Percentiles rank a stretch among this genome's conserved stretches.
phyloP scores from a whole-genome alignment of 2,797 vertebrate genomes.

The Gymnocypris eckloni region DNA sequence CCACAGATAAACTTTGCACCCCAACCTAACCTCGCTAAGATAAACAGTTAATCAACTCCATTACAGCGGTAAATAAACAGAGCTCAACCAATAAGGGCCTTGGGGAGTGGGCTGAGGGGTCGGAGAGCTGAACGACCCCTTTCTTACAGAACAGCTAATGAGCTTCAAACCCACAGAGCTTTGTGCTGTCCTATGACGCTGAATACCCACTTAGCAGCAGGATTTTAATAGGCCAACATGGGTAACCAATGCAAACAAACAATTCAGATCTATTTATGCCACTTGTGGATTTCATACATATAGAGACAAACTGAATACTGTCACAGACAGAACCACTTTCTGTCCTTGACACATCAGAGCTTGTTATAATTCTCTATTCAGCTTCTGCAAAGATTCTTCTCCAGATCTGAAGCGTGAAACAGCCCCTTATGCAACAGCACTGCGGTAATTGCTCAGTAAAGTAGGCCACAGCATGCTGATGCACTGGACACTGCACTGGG shows the following conservation, averaged over 20 bases:
- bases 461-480: neutral
- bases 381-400: neutral
- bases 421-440: conserved; percentile 5
- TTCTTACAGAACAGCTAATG: conserved; percentile 42
- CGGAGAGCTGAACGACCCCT: conserved; percentile 1
- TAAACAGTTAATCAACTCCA: conserved; percentile 24
- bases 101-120: conserved; percentile 12
- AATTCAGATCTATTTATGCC: conserved; percentile 9
- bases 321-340: neutral
- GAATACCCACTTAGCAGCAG: neutral
- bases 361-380: conserved; percentile 13
- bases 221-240: conserved; percentile 15
- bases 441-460: neutral
- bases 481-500: neutral
- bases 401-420: neutral
- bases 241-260: conserved; percentile 7
- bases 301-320: neutral
- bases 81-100: neutral
- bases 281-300: neutral
- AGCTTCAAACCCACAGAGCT: conserved; percentile 30
- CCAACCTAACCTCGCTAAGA: neutral
- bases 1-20: conserved; percentile 10
- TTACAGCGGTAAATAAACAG: conserved; percentile 15
- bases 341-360: neutral
- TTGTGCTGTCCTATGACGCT: neutral